A percentile compares a stretch with the other conserved stretches of the same genome.
Evolutionary conservation across 2,888 invertebrate genomes (phyloP).

Genomic region (Coenonympha arcania): DNA sequence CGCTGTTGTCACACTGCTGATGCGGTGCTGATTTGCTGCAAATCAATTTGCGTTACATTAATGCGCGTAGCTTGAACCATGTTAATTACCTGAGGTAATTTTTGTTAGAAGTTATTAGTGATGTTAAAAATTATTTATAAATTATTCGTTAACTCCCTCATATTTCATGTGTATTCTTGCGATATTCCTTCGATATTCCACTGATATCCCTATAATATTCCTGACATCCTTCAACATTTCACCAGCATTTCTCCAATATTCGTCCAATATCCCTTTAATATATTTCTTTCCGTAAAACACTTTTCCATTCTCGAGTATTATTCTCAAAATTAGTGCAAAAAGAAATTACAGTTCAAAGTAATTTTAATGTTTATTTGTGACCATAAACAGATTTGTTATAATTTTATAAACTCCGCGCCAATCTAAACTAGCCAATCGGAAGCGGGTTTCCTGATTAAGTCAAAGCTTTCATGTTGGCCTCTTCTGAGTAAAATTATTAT

Average conservation of each 20-base stretch:
- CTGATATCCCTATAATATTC: too few relatives aligned
- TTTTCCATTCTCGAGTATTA: too few relatives aligned
- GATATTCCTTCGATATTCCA: too few relatives aligned
- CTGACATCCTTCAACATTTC: too few relatives aligned
- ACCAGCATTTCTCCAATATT: too few relatives aligned
- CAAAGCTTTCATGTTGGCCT: background rate
- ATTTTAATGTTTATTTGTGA: background rate
- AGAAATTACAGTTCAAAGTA: background rate
- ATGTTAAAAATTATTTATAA: background rate
- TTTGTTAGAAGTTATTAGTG: background rate
- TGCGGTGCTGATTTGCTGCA: conserved; percentile 27
- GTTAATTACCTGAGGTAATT: conserved; percentile 3
- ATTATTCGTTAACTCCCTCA: background rate
- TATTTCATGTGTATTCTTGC: background rate
- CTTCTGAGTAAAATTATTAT: conserved; percentile 3
- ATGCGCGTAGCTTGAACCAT: background rate
- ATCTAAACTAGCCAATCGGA: background rate
- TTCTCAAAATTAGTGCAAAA: background rate
- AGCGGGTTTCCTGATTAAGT: conserved; percentile 1
- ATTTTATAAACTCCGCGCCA: background rate
- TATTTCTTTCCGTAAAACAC: too few relatives aligned
- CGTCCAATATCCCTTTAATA: too few relatives aligned
- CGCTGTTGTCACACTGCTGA: conserved; percentile 30
- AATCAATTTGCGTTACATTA: conserved; percentile 19
- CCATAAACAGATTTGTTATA: background rate